A percentile compares a stretch with the other conserved stretches of the same genome.
phyloP scores from a whole-genome alignment of 1,140 invertebrate species.

The Hycleus phaleratus region DNA sequence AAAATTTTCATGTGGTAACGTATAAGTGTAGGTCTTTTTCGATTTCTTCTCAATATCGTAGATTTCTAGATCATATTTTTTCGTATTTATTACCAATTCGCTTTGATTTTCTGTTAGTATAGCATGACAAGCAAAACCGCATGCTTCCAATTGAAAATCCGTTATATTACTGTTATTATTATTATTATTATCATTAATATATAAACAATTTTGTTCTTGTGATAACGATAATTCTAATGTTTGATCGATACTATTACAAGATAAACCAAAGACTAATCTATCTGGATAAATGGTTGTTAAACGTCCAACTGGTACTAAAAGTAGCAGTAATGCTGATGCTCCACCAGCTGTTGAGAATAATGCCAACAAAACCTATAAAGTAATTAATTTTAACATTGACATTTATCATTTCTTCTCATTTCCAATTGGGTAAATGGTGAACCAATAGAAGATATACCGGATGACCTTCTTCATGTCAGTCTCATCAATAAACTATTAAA shows the following conservation, averaged over 20 bases:
- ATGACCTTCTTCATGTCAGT: too few species aligned
- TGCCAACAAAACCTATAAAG: constrained; percentile 55
- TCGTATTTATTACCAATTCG: constrained; percentile 43
- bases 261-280: constrained; percentile 49
- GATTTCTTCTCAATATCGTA: constrained; percentile 41
- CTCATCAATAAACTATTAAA: too few species aligned
- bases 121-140: constrained; percentile 53
- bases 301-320: constrained; percentile 64
- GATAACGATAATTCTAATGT: constrained; percentile 44
- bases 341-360: constrained; percentile 62
- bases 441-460: too few species aligned
- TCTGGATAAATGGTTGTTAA: constrained; percentile 56
- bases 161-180: constrained; percentile 40
- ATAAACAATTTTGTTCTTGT: constrained; percentile 49
- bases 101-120: constrained; percentile 43
- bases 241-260: constrained; percentile 40
- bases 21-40: constrained; percentile 41
- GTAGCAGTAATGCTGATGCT: constrained; percentile 54
- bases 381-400: constrained; percentile 8
- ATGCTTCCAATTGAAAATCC: constrained; percentile 45
- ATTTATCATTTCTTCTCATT: background rate
- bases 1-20: constrained; percentile 17
- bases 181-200: constrained; percentile 42
- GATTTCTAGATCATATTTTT: constrained; percentile 48
- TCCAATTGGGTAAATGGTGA: background rate